Percentiles rank a stretch among this genome's conserved stretches.
phyloP scores from a whole-genome alignment of 2,888 invertebrate genomes.

The Coecobrya sp. region DNA sequence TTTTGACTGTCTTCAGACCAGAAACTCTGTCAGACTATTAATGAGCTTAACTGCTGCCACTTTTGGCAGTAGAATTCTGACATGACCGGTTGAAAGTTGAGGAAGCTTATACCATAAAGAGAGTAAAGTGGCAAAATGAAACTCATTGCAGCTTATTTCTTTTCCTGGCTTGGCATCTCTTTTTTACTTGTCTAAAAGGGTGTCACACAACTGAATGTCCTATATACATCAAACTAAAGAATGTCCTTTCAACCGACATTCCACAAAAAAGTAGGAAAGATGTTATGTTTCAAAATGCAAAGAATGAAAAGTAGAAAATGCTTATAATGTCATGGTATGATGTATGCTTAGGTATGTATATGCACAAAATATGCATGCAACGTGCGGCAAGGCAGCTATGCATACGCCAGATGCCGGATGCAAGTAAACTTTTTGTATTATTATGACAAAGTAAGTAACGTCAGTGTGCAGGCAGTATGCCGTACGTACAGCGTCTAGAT shows the following conservation, averaged over 20 bases:
- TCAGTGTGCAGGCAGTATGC: neutral
- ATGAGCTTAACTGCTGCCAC: neutral
- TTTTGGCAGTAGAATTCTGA: neutral
- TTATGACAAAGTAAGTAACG: neutral
- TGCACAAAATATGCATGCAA: no score
- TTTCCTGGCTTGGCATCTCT: neutral
- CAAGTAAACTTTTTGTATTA: conserved; percentile 26
- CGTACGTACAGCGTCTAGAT: neutral
- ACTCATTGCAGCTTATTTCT: conserved; percentile 60
- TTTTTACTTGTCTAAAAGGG: conserved; percentile 47
- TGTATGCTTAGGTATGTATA: neutral
- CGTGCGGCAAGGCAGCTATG: neutral
- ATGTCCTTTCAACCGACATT: conserved; percentile 70
- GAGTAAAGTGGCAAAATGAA: conserved; percentile 51
- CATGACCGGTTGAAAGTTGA: conserved; percentile 2
- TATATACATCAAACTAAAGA: conserved; percentile 70
- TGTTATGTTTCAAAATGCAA: conserved; percentile 27
- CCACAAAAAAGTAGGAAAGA: conserved; percentile 30
- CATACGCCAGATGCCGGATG: neutral
- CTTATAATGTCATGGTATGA: neutral
- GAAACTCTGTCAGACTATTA: neutral
- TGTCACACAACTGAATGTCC: conserved; percentile 70
- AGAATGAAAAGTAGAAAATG: conserved; percentile 5
- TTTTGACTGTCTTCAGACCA: neutral
- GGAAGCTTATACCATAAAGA: neutral